These are phyloP conservation scores for Petrocephalus zakoni DNA, from an alignment of 2,113 vertebrate species.

Conservation along the genomic window DNA sequence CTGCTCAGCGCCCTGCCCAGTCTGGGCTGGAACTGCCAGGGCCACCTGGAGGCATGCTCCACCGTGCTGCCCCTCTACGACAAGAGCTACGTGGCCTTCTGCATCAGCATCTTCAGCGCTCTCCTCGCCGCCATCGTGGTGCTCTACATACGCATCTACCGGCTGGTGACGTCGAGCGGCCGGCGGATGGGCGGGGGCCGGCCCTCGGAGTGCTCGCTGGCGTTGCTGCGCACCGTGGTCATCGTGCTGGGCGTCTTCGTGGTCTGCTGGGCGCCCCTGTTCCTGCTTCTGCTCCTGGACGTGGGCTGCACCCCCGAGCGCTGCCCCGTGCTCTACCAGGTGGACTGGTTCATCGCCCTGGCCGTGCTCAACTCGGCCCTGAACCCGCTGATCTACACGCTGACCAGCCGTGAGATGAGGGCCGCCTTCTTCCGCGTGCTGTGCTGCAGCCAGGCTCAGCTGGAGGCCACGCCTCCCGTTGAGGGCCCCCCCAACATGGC, in stretches of 20 bases:
- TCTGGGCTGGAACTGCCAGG: constrained; percentile 67
- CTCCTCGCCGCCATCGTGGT: constrained; percentile 63
- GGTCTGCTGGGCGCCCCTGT: constrained; percentile 64
- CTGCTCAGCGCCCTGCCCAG: constrained; percentile 62
- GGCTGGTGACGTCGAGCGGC: constrained; percentile 65
- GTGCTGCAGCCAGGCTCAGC: constrained; percentile 50
- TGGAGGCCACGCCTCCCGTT: constrained; percentile 36
- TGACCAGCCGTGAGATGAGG: constrained; percentile 68
- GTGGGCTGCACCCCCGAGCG: constrained; percentile 57
- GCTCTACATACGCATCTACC: constrained; percentile 69
- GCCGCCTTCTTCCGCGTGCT: constrained; percentile 58
- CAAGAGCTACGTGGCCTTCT: constrained; percentile 67
- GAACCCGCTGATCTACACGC: constrained; percentile 68
- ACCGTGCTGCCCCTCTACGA: constrained; percentile 66
- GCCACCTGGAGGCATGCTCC: constrained; percentile 52
- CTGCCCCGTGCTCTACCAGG: constrained; percentile 60
- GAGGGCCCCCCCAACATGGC: constrained; percentile 44
- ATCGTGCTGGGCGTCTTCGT: constrained; percentile 67
- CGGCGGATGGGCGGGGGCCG: constrained; percentile 56
- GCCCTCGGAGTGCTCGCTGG: constrained; percentile 62
- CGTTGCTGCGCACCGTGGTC: constrained; percentile 62
- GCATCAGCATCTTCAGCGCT: constrained; percentile 63
- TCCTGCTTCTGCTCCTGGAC: constrained; percentile 62
- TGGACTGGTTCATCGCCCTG: constrained; percentile 66
- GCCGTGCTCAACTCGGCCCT: constrained; percentile 70